Conservation (phyloP, 2,797 vertebrate species). For the Oreonectes daqikongensis region DNA sequence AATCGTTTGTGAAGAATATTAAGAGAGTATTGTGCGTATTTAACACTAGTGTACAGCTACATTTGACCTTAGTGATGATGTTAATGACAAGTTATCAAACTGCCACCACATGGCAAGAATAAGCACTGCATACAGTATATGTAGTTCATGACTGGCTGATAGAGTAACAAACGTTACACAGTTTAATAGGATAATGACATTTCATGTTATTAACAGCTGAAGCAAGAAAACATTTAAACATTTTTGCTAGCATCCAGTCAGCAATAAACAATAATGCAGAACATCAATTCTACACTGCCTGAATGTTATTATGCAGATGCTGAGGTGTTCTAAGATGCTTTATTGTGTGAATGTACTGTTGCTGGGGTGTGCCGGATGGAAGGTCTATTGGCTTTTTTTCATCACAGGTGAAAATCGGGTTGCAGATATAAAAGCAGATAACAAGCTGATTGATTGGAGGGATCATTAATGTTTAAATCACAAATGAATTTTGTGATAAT, state of each 20-base stretch:
- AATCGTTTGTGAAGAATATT: background rate
- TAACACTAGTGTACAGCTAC: conserved; percentile 13
- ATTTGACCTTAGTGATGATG: conserved; percentile 22
- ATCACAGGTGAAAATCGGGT: no score
- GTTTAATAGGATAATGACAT: background rate
- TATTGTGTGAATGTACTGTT: background rate
- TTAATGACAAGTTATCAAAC: conserved; percentile 24
- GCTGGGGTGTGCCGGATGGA: background rate
- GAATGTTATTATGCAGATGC: background rate
- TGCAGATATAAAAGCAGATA: no score
- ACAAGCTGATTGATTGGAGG: no score
- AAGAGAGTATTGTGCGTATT: background rate
- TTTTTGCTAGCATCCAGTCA: background rate
- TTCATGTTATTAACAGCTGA: background rate
- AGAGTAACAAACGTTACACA: background rate
- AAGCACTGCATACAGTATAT: conserved; percentile 49
- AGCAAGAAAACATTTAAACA: background rate
- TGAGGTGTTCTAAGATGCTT: background rate
- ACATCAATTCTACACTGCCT: background rate
- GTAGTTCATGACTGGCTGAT: background rate
- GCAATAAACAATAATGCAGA: background rate
- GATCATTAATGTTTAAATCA: no score
- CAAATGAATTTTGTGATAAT: background rate
- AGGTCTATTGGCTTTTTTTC: no score
- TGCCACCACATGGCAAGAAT: conserved; percentile 53